These are phyloP conservation scores for Columba janthina DNA, from an alignment of 2,113 vertebrate species.

Conservation along the genomic window DNA sequence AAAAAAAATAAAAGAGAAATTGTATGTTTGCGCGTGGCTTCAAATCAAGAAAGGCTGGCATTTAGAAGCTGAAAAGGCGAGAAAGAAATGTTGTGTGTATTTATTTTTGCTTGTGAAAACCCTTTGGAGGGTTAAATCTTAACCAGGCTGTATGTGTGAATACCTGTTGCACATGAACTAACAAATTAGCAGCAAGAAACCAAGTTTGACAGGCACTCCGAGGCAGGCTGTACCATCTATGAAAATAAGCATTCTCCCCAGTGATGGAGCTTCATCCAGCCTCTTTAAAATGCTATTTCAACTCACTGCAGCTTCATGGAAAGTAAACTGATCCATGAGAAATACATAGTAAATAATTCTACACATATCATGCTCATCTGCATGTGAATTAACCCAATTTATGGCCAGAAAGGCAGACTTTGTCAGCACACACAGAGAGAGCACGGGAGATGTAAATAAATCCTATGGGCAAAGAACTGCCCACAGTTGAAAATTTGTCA, in stretches of 20 bases:
- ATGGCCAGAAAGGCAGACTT: background rate
- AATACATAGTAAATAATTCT: background rate
- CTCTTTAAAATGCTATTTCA: background rate
- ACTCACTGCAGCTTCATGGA: background rate
- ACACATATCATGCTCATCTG: background rate
- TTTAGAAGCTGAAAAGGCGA: background rate
- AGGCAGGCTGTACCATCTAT: background rate
- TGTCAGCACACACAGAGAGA: background rate
- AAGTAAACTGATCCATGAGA: background rate
- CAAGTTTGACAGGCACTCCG: constrained; percentile 2
- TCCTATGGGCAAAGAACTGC: background rate
- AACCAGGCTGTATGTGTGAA: background rate
- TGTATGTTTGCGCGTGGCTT: background rate
- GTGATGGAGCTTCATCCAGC: background rate
- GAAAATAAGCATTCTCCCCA: background rate
- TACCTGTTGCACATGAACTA: constrained; percentile 61
- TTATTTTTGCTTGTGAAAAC: background rate
- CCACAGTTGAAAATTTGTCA: background rate
- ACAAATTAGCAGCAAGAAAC: constrained; percentile 38
- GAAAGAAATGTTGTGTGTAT: background rate
- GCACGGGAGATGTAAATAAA: background rate
- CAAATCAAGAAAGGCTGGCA: background rate
- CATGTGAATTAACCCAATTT: constrained; percentile 31
- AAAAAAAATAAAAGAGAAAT: background rate
- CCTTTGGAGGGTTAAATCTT: constrained; percentile 8